These are phyloP conservation scores for Oreohelix idahoensis DNA, from an alignment of 1,140 invertebrate genomes.

Conservation along the genomic window DNA sequence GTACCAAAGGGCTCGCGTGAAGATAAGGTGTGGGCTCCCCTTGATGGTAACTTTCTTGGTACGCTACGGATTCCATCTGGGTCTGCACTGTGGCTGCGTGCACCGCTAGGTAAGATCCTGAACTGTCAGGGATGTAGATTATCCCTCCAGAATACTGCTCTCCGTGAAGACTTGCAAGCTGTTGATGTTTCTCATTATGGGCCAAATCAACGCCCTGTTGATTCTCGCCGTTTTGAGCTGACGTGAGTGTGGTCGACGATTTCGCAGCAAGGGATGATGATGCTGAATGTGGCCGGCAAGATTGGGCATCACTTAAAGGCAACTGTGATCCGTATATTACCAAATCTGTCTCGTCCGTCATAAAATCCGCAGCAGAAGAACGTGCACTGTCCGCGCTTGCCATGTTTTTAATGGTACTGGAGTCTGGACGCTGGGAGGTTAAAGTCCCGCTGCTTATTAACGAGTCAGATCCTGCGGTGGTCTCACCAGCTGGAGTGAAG, in stretches of 20 bases:
- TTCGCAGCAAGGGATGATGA: neutral
- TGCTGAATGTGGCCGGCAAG: neutral
- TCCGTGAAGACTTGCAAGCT: neutral
- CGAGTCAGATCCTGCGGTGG: neutral
- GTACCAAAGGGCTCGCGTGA: neutral
- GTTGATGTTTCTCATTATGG: neutral
- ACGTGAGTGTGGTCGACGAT: neutral
- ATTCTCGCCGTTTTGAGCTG: neutral
- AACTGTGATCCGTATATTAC: slow-evolving; percentile 32
- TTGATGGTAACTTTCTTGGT: slow-evolving; percentile 6
- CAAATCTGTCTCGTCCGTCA: slow-evolving; percentile 10
- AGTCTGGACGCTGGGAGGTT: neutral
- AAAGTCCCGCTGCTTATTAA: neutral
- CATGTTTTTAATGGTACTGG: neutral
- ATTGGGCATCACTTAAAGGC: neutral
- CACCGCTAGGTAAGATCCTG: neutral
- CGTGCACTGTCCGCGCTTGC: neutral
- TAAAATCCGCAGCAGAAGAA: neutral
- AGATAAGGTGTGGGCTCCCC: neutral
- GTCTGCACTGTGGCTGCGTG: neutral
- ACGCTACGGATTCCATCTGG: neutral
- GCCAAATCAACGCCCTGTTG: neutral
- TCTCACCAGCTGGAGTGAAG: neutral
- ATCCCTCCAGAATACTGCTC: neutral
- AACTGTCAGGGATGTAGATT: neutral